phyloP scores from a whole-genome alignment of 2,888 invertebrate genomes.

The Aphidoletes aphidimyza region DNA sequence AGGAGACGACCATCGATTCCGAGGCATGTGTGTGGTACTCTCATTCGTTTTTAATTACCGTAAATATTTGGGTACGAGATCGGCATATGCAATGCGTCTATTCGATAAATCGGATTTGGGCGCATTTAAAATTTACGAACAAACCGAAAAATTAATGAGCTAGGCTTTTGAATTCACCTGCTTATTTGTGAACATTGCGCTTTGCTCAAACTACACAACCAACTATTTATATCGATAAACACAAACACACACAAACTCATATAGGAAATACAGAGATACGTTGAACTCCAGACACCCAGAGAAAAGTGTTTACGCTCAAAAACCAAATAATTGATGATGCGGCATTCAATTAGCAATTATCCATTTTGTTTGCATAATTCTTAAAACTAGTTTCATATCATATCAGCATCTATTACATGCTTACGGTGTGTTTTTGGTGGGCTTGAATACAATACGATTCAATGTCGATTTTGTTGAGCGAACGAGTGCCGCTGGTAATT shows the following conservation, averaged over 20 bases:
- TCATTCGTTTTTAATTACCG: not conserved
- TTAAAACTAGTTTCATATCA: not conserved
- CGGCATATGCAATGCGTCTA: not conserved
- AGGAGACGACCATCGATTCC: no score
- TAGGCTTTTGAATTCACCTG: not conserved
- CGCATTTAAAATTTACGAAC: conserved; percentile 21
- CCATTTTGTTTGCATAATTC: conserved; percentile 17
- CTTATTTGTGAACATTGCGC: not conserved
- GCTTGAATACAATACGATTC: not conserved
- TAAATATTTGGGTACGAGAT: not conserved
- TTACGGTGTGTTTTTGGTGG: not conserved
- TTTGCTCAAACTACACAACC: not conserved
- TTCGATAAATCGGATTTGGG: not conserved
- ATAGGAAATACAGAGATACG: not conserved
- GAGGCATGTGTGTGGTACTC: not conserved
- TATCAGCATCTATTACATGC: conserved; percentile 14
- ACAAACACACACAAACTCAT: not conserved
- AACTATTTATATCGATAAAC: not conserved
- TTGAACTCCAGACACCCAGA: not conserved
- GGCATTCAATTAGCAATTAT: conserved; percentile 50
- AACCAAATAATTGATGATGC: conserved; percentile 39
- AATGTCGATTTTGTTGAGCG: not conserved
- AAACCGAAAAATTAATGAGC: conserved; percentile 11
- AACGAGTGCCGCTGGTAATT: not conserved
- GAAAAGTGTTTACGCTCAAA: conserved; percentile 31